phyloP scores from a whole-genome alignment of 2,888 invertebrate species.

The Apantesis nais region DNA sequence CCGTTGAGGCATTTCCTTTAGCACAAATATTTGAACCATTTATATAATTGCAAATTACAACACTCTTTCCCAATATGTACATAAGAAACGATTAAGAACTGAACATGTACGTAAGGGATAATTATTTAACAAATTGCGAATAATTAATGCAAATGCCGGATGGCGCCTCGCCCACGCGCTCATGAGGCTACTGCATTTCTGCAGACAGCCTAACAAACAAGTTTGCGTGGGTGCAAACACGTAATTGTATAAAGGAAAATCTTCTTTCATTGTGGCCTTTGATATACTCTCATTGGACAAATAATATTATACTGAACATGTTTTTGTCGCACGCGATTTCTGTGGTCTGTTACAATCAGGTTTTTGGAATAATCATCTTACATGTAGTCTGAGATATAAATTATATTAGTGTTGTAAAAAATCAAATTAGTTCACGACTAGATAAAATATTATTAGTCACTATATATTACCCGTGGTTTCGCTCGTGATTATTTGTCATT shows the following conservation, averaged over 20 bases:
- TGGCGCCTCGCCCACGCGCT: constrained; percentile 55
- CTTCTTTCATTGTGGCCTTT: constrained; percentile 28
- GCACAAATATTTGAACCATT: constrained; percentile 27
- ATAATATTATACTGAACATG: constrained; percentile 38
- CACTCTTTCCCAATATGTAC: constrained; percentile 25
- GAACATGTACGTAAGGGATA: constrained; percentile 22
- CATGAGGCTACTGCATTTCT: constrained; percentile 42
- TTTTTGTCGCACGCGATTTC: constrained; percentile 33
- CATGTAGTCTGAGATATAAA: constrained; percentile 25
- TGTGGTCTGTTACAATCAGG: constrained; percentile 29
- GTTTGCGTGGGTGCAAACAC: constrained; percentile 34
- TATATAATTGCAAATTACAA: constrained; percentile 21
- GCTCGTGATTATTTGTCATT: not conserved
- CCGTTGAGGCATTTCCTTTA: constrained; percentile 23
- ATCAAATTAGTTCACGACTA: constrained; percentile 20
- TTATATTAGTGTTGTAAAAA: constrained; percentile 25
- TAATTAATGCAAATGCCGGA: constrained; percentile 57
- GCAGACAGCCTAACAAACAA: constrained; percentile 42
- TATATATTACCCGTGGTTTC: not conserved
- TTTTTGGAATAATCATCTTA: constrained; percentile 35
- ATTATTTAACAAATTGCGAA: constrained; percentile 42
- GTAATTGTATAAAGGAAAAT: constrained; percentile 47
- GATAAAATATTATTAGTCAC: constrained; percentile 18
- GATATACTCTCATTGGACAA: constrained; percentile 32
- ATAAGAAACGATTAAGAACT: constrained; percentile 26